Conservation (phyloP, 2,888 invertebrate species). For the Lagria hirta region DNA sequence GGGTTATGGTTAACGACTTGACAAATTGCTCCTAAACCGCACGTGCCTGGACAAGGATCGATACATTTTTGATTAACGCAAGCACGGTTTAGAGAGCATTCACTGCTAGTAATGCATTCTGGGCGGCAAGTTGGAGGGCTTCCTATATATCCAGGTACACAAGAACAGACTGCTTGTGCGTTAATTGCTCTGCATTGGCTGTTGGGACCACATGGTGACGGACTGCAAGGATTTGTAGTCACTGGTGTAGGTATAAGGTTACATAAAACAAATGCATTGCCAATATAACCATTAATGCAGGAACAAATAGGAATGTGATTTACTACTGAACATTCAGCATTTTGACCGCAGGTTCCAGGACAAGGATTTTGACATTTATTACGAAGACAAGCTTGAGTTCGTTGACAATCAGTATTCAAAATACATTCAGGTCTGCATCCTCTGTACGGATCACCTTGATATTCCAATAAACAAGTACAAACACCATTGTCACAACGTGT, state of each 20-base stretch:
- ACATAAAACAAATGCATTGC: constrained; percentile 57
- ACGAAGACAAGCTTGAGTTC: constrained; percentile 52
- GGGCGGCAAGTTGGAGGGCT: constrained; percentile 75
- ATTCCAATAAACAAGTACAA: constrained; percentile 53
- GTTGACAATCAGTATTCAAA: constrained; percentile 54
- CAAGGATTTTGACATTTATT: constrained; percentile 58
- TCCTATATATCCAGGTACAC: constrained; percentile 68
- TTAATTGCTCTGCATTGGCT: constrained; percentile 62
- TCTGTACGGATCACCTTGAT: constrained; percentile 54
- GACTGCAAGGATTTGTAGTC: constrained; percentile 64
- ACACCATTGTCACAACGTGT: constrained; percentile 64
- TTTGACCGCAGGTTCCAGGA: constrained; percentile 56
- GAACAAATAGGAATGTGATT: constrained; percentile 53
- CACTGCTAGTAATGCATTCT: constrained; percentile 72
- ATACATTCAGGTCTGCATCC: constrained; percentile 57
- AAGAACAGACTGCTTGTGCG: constrained; percentile 62
- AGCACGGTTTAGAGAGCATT: constrained; percentile 68
- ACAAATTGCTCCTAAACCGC: constrained; percentile 71
- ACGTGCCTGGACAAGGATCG: constrained; percentile 75
- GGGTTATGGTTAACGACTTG: constrained; percentile 74
- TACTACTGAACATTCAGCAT: constrained; percentile 55
- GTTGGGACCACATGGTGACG: constrained; percentile 69
- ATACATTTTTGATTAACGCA: constrained; percentile 72
- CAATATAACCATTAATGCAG: constrained; percentile 40
- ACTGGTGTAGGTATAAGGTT: constrained; percentile 50